A percentile compares a stretch with the other conserved stretches of the same genome.
These are phyloP conservation scores for Carettochelys insculpta DNA, from an alignment of 2,113 vertebrate genomes.

Conservation along the genomic window DNA sequence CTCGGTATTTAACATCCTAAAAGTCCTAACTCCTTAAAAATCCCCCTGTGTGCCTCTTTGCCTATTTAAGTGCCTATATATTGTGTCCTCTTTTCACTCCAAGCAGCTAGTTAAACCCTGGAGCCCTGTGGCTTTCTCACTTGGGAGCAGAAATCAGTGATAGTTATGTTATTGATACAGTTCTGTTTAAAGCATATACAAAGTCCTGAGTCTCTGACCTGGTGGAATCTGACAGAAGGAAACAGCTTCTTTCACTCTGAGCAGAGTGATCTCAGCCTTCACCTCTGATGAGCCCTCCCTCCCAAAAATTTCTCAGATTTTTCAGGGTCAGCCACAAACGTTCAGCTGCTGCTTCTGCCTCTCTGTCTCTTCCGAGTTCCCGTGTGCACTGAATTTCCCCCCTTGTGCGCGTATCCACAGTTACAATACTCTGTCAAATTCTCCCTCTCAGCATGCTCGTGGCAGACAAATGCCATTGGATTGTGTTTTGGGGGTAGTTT, in stretches of 20 bases:
- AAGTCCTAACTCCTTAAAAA: not conserved
- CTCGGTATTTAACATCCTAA: not conserved
- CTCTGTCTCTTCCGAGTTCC: not conserved
- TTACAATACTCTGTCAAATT: not conserved
- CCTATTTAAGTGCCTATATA: not conserved
- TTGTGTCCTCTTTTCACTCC: not conserved
- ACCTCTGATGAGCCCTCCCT: too few species aligned
- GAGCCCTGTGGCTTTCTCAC: not conserved
- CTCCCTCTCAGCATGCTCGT: not conserved
- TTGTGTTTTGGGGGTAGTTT: not conserved
- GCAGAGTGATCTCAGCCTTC: not conserved
- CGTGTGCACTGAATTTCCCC: not conserved
- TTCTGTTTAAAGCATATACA: not conserved
- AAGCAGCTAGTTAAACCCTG: not conserved
- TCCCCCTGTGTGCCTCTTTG: not conserved
- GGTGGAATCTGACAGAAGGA: not conserved
- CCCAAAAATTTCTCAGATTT: not conserved
- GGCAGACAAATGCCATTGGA: not conserved
- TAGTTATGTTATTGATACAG: not conserved
- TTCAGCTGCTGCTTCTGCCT: not conserved
- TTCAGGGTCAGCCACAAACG: not conserved
- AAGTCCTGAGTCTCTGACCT: not conserved
- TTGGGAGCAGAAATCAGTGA: not conserved
- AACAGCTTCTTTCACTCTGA: not conserved
- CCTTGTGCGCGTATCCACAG: not conserved